Base-by-base conservation (phyloP, 2,888 invertebrate genomes). In the Lymantria dispar region DNA sequence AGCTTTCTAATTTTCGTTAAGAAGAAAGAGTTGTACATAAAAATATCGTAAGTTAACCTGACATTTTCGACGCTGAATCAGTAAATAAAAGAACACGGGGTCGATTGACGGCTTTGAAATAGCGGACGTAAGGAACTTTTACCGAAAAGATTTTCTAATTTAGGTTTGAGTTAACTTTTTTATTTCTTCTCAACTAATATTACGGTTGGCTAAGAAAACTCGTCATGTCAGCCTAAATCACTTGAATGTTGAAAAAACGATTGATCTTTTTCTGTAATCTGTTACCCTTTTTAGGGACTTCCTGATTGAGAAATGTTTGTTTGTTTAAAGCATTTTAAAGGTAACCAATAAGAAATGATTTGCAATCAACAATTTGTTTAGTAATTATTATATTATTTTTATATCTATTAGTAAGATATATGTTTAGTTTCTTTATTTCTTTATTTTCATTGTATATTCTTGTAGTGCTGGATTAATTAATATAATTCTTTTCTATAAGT, bases 81-180 rank as follows among this genome's bases (percentile, higher is more conserved):
- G 70, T 73, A 65, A 67, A 70, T 70, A 72, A 79, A 68, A 74
- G 74, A 80, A 73, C 72, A 67, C 61, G 63, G 69, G 48, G 52
- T 42, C 76, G 83, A 85, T 78, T 87, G 87, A 87, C 82, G 77
- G 60, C 62, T 80, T 80, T 44, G 57, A 86, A 90, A 90, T 88
- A 89, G 83, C 78, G 64, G 70, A 74, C 72, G 74, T 60, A 56
- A 64, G 45, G 62, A 61, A 65, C 64, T 58, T 61, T 72, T 64
- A 75, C 70, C 68, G 69, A 75, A 73, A 70, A 74, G 69, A 71
- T 76, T 73, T 75, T 84, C 85, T 85, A 85, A 87, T 81, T 87
- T 80, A 56, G 85, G 68, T 64, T 62, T 62, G 63, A 56, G 47
- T 56, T 39, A 43, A 57, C 45, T 54, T 66, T 62, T 58, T 60